These are phyloP conservation scores for Dolichotis patagonum DNA, from an alignment of 2,113 vertebrate species.

Conservation along the genomic window DNA sequence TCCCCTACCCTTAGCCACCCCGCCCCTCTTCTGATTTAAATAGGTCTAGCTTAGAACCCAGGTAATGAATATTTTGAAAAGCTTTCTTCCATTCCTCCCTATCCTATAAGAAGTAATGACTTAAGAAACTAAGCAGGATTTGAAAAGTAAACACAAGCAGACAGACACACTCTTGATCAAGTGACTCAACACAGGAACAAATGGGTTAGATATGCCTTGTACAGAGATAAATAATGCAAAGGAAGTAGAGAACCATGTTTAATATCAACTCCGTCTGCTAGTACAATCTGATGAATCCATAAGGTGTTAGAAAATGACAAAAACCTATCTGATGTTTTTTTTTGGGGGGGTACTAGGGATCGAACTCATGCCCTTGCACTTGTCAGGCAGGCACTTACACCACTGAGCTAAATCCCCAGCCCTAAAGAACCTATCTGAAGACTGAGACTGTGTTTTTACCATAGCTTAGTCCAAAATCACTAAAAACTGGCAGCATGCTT, in stretches of 20 bases:
- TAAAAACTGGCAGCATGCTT: constrained; percentile 77
- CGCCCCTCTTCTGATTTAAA: not conserved
- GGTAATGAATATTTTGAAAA: not conserved
- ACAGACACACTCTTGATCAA: constrained; percentile 32
- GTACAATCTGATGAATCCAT: not conserved
- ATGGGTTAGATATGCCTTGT: not conserved
- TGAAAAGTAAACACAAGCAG: constrained; percentile 48
- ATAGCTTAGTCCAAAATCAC: constrained; percentile 77
- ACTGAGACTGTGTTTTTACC: constrained; percentile 18
- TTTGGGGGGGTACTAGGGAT: too few species aligned
- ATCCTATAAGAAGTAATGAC: not conserved
- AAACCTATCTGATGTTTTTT: not conserved
- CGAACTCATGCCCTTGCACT: too few species aligned
- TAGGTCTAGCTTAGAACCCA: not conserved
- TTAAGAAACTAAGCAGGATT: not conserved
- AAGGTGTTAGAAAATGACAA: constrained; percentile 27
- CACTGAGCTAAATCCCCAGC: too few species aligned
- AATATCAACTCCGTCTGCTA: constrained; percentile 5
- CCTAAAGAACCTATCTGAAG: not conserved
- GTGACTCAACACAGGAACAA: constrained; percentile 15
- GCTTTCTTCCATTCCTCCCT: not conserved
- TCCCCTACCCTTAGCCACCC: not conserved
- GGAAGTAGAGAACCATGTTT: constrained; percentile 21
- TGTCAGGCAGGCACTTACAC: too few species aligned
- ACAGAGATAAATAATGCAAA: constrained; percentile 26